Percentiles rank a stretch among this genome's conserved stretches.
These are phyloP conservation scores for Sus scrofa DNA, from an alignment of 2,113 vertebrate species.

Conservation along the genomic window T2T-Sscrofa CM000812.6:211262001-211262500, in stretches of 20 bases:
- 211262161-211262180: slow-evolving; percentile 28
- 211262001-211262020: slow-evolving; percentile 77
- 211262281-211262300: not conserved
- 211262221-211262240: slow-evolving; percentile 31
- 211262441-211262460: not conserved
- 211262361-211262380: not conserved
- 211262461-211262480: not conserved
- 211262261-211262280: not conserved
- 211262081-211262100: slow-evolving; percentile 72
- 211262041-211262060: slow-evolving; percentile 81
- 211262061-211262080: slow-evolving; percentile 69
- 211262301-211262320: slow-evolving; percentile 1
- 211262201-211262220: not conserved
- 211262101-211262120: slow-evolving; percentile 77
- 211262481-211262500: not conserved
- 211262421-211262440: not conserved
- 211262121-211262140: slow-evolving; percentile 65
- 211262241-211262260: slow-evolving; percentile 3
- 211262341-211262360: not conserved
- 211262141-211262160: slow-evolving; percentile 71
- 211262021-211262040: slow-evolving; percentile 78
- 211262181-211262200: slow-evolving; percentile 20
- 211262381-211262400: not conserved
- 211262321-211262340: not conserved
- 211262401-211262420: not conserved